These are phyloP conservation scores for Sycophila texana DNA, from an alignment of 2,888 invertebrate genomes.

Conservation along the genomic window DNA sequence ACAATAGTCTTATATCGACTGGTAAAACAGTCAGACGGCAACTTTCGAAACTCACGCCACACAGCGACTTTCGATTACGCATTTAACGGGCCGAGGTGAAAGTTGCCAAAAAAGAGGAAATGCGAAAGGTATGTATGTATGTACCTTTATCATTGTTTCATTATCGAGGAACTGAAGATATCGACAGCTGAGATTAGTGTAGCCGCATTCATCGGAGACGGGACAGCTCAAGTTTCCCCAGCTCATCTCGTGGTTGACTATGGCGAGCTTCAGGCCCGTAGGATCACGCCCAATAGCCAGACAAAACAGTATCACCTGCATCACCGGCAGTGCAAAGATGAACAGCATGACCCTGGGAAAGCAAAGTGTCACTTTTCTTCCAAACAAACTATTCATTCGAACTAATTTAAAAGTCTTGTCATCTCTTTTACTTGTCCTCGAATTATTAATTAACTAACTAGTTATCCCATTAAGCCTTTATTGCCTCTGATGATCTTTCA, in stretches of 20 bases:
- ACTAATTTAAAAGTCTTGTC: too few species aligned
- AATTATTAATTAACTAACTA: too few species aligned
- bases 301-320: conserved; percentile 96
- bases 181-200: conserved; percentile 86
- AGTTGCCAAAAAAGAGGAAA: not conserved
- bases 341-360: conserved; percentile 87
- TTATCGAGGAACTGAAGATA: conserved; percentile 87
- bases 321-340: conserved; percentile 94
- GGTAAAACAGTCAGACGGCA: too few species aligned
- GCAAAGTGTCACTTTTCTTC: conserved; percentile 28
- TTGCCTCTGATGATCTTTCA: too few species aligned
- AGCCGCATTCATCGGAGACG: conserved; percentile 81
- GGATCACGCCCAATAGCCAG: conserved; percentile 93
- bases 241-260: conserved; percentile 84
- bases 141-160: conserved; percentile 82
- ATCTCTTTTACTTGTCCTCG: too few species aligned
- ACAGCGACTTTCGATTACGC: too few species aligned
- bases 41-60: too few species aligned
- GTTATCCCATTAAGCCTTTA: too few species aligned
- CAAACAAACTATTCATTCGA: not conserved
- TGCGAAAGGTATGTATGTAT: conserved; percentile 43
- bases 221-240: conserved; percentile 77
- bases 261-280: conserved; percentile 86
- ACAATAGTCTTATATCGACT: too few species aligned
- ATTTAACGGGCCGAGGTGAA: too few species aligned